Conservation (phyloP, 2,797 vertebrate genomes). For the Halcyon smyrnensis region DNA sequence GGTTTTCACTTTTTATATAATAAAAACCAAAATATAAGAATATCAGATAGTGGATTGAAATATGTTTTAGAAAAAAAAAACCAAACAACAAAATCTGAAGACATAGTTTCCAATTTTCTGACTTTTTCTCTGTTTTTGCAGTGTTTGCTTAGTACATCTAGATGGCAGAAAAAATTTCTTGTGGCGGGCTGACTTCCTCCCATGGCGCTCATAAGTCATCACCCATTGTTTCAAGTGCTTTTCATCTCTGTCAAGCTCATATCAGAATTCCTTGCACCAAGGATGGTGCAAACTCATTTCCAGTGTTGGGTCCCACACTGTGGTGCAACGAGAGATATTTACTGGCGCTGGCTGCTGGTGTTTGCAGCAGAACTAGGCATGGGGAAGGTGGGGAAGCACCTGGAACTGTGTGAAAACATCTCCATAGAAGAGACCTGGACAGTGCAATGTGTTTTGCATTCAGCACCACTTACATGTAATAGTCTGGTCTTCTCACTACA, state of each 20-base stretch:
- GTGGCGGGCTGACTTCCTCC: constrained; percentile 78
- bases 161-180: constrained; percentile 73
- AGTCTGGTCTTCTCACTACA: not conserved
- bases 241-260: constrained; percentile 75
- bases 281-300: constrained; percentile 54
- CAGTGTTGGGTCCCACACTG: not conserved
- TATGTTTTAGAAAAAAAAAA: not conserved
- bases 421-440: not conserved
- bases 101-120: not conserved
- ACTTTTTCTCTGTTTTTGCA: constrained; percentile 72
- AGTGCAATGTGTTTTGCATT: not conserved
- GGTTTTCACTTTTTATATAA: not conserved
- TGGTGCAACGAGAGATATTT: not conserved
- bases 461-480: not conserved
- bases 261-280: constrained; percentile 57
- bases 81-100: not conserved
- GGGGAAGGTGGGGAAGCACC: constrained; percentile 26
- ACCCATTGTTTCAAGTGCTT: constrained; percentile 73
- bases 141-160: constrained; percentile 73
- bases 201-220: constrained; percentile 77
- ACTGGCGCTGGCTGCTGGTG: not conserved
- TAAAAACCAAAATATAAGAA: not conserved
- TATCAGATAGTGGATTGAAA: not conserved
- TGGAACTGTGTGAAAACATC: not conserved
- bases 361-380: not conserved